Evolutionary conservation across 2,888 invertebrate genomes (phyloP).

Genomic region (Steinernema scapterisci): DNA sequence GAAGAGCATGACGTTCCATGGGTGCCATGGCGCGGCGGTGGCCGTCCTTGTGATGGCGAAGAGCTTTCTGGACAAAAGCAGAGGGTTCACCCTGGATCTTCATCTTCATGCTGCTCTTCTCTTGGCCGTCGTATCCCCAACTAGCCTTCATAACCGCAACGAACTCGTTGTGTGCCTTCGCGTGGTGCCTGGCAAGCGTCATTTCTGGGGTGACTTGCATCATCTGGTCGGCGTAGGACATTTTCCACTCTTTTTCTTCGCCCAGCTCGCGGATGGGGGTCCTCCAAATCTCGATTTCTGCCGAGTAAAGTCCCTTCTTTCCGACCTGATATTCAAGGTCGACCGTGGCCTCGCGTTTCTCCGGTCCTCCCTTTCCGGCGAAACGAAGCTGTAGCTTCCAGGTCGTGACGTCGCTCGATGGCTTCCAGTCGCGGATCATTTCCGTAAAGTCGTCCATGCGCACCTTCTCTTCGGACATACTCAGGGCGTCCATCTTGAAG

Average conservation of each 20-base stretch:
- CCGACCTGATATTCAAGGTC: conserved; percentile 41
- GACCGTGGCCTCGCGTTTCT: conserved; percentile 37
- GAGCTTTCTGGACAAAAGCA: conserved; percentile 33
- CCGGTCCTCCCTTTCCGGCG: conserved; percentile 22
- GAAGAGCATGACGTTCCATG: not conserved
- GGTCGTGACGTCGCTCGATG: conserved; percentile 4
- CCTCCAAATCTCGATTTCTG: conserved; percentile 36
- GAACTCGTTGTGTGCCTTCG: conserved; percentile 50
- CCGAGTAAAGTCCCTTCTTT: conserved; percentile 31
- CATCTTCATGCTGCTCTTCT: conserved; percentile 44
- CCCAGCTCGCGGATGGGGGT: conserved; percentile 35
- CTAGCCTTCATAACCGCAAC: conserved; percentile 41
- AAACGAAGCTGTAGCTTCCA: not conserved
- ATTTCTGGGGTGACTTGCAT: not conserved
- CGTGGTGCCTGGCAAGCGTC: conserved; percentile 44
- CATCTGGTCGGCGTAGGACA: conserved; percentile 38
- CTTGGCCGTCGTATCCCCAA: conserved; percentile 41
- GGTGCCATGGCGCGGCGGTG: not conserved
- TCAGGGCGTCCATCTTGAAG: not conserved
- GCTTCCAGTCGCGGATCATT: not conserved
- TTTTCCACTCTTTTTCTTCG: conserved; percentile 53
- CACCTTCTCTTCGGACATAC: not conserved
- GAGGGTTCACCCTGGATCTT: conserved; percentile 39
- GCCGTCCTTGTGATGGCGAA: not conserved
- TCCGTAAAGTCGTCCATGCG: not conserved